Evolutionary conservation across 2,888 invertebrate genomes (phyloP), one percentile per base, ranked within the genome.

Genomic region (Zaprionus bogoriensis): DNA sequence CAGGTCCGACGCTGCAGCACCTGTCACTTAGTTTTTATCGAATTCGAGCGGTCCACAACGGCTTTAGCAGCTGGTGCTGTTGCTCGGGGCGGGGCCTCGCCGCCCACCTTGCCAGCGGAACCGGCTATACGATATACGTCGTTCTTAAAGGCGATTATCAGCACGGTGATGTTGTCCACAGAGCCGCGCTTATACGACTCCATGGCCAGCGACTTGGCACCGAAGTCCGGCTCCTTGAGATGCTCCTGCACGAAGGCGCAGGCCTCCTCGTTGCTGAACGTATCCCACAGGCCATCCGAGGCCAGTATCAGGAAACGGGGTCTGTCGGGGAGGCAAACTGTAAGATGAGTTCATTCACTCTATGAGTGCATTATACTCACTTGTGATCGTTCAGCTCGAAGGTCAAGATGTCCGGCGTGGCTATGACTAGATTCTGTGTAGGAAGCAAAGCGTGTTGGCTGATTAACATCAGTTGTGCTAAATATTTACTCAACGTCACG

Each of bases 201-300:
- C 74, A 97, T 92, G 19, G 97, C 95, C 76, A 99, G 93, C 89
- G 96, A 96, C 91, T 97, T 97, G 53, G 98, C 98, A 67, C 98
- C 98, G 92, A 93, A 96, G 89, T 96, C 95, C 3, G 96, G 94
- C 91, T 98, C 97, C 87, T 95, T 93, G 38, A 98, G 92, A 77
- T 96, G 93, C 83, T 97, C 96, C 91, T 95, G 96, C 52, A 98
- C 94, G 90, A 95, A 98, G 77, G 94, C 94, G 10, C 98, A 94
- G 22, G 98, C 98, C 91, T 98, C 98, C 89, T 98, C 98, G 91
- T 98, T 98, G 39, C 95, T 93, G 90, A 98, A 98, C 17, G 97
- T 97, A 90, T 99, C 99, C 98, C 98, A 99, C 27, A 99, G 92
- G 1, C 99, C 99, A 92, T 99, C 99, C 0, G 98, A 96, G 10